These are phyloP conservation scores for Scarus forsteni DNA, from an alignment of 2,797 vertebrate species.

Conservation along the genomic window DNA sequence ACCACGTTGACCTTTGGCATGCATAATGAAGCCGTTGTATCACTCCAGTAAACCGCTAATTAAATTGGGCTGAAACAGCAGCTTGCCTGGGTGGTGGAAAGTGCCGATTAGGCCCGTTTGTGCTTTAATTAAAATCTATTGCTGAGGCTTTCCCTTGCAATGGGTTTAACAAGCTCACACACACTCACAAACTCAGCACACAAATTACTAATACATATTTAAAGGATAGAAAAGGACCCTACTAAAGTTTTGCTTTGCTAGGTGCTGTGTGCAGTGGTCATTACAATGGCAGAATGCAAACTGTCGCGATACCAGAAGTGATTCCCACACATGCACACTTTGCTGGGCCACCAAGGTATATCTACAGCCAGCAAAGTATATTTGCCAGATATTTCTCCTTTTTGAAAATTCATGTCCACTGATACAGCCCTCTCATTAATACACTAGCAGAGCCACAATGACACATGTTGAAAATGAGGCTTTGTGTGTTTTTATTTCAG, in stretches of 20 bases:
- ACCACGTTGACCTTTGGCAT: slow-evolving; percentile 79
- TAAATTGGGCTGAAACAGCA: slow-evolving; percentile 84
- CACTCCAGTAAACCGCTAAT: slow-evolving; percentile 82
- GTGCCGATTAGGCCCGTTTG: slow-evolving; percentile 80
- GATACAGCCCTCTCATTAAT: too few species aligned
- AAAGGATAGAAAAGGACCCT: slow-evolving; percentile 10
- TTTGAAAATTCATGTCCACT: too few species aligned
- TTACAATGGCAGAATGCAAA: background rate
- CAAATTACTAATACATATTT: slow-evolving; percentile 22
- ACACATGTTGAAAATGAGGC: too few species aligned
- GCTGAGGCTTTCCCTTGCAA: slow-evolving; percentile 50
- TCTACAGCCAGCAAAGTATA: too few species aligned
- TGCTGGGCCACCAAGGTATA: too few species aligned
- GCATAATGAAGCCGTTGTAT: slow-evolving; percentile 82
- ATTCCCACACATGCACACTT: too few species aligned
- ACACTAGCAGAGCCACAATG: too few species aligned
- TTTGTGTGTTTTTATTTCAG: too few species aligned
- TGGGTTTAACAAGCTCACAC: slow-evolving; percentile 31
- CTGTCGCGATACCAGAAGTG: background rate
- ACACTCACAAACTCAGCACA: slow-evolving; percentile 19
- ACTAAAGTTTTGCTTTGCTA: background rate
- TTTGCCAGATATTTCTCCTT: too few species aligned
- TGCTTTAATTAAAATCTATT: slow-evolving; percentile 82
- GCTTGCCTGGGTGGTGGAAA: slow-evolving; percentile 69
- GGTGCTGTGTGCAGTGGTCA: background rate